phyloP scores from a whole-genome alignment of 2,113 vertebrate species.

The Callorhinus ursinus region DNA sequence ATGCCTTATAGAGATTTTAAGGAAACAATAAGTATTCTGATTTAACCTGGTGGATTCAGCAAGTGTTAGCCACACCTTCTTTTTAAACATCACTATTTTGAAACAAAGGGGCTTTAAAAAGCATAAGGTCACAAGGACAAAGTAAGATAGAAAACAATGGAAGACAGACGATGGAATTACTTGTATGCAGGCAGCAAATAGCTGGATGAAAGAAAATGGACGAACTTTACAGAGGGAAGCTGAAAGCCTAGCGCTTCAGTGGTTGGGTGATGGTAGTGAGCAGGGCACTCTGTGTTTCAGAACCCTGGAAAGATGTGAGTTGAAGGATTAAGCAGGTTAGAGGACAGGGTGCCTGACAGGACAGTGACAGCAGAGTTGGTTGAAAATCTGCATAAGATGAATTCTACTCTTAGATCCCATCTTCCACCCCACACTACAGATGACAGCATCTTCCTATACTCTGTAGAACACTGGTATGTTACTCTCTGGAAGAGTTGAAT shows the following conservation, averaged over 20 bases:
- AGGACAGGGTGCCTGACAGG: neutral
- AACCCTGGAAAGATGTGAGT: neutral
- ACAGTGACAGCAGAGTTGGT: neutral
- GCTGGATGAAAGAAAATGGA: neutral
- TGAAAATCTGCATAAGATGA: neutral
- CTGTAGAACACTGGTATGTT: neutral
- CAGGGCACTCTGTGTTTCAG: neutral
- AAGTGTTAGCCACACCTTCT: neutral
- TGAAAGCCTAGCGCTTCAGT: neutral
- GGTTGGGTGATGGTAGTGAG: accelerated
- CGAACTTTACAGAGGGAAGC: neutral
- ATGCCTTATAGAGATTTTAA: neutral
- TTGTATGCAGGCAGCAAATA: neutral
- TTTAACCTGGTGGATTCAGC: neutral
- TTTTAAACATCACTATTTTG: neutral
- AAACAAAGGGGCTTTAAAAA: neutral
- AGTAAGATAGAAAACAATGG: neutral
- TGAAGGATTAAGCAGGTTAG: neutral
- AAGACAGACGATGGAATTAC: neutral
- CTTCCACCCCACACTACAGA: accelerated
- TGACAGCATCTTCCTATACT: neutral
- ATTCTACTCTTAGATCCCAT: neutral
- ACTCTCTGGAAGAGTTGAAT: neutral
- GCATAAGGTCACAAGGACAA: neutral
- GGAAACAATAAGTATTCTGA: neutral